These are phyloP conservation scores for Sceloporus undulatus DNA, from an alignment of 2,113 vertebrate species.

Conservation along the genomic window DNA sequence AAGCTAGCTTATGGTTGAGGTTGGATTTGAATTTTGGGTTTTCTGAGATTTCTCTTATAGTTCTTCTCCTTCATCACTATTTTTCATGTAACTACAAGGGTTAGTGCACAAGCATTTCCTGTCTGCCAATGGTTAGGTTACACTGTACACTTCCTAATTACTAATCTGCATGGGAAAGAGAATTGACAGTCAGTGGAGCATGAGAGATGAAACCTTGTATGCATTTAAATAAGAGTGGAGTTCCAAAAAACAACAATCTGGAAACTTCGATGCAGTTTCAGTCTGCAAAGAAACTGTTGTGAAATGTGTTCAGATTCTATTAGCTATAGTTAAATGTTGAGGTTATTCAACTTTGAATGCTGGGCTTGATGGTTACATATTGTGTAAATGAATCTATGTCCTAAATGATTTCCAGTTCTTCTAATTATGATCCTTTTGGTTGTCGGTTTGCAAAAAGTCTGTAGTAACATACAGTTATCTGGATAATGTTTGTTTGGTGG, in stretches of 20 bases:
- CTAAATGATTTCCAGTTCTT: neutral
- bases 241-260: neutral
- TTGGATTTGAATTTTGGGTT: neutral
- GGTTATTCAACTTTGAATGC: neutral
- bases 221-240: neutral
- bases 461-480: neutral
- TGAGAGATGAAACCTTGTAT: neutral
- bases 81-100: neutral
- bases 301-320: neutral
- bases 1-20: neutral
- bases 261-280: neutral
- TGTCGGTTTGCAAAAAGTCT: neutral
- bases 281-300: neutral
- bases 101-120: neutral
- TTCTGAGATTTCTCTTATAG: neutral
- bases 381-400: neutral
- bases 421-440: neutral
- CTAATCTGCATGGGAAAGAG: neutral
- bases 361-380: neutral
- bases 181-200: neutral
- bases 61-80: neutral
- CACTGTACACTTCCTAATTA: neutral
- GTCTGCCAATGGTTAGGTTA: neutral
- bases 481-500: neutral
- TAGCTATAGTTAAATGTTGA: neutral